These are phyloP conservation scores for Thinocorus orbignyianus DNA, from an alignment of 2,113 vertebrate genomes.

Conservation along the genomic window DNA sequence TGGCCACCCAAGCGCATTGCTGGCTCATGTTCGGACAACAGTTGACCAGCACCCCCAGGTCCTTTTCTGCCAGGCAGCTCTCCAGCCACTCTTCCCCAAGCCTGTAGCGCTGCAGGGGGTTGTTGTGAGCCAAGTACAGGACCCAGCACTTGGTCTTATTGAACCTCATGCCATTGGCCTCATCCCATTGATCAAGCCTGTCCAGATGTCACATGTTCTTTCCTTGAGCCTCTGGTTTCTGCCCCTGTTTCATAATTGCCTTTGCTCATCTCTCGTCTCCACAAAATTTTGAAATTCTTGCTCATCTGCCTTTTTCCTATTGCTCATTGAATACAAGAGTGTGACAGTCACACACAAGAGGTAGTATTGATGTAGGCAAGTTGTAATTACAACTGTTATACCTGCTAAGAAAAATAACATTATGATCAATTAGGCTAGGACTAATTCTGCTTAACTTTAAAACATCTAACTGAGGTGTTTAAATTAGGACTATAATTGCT, in stretches of 20 bases:
- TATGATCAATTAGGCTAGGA: background rate
- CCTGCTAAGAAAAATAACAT: background rate
- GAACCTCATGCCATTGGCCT: no score
- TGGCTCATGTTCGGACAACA: no score
- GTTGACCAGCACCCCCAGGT: no score
- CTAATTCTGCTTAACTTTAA: slow-evolving; percentile 24
- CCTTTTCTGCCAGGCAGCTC: no score
- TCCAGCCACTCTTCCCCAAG: no score
- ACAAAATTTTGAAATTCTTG: background rate
- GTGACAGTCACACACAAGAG: background rate
- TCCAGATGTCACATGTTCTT: background rate
- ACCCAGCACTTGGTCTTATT: no score
- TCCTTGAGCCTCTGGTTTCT: background rate
- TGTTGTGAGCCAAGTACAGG: no score
- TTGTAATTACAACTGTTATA: background rate
- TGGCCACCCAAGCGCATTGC: no score
- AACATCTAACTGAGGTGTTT: background rate
- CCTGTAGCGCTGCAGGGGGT: no score
- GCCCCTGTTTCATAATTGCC: background rate
- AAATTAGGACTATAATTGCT: background rate
- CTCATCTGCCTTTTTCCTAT: background rate
- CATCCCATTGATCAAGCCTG: no score
- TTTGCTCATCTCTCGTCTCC: background rate
- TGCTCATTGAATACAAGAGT: background rate
- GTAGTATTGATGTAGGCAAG: background rate